Evolutionary conservation across 2,888 invertebrate genomes (phyloP).

Genomic region (Caenorhabditis angaria): DNA sequence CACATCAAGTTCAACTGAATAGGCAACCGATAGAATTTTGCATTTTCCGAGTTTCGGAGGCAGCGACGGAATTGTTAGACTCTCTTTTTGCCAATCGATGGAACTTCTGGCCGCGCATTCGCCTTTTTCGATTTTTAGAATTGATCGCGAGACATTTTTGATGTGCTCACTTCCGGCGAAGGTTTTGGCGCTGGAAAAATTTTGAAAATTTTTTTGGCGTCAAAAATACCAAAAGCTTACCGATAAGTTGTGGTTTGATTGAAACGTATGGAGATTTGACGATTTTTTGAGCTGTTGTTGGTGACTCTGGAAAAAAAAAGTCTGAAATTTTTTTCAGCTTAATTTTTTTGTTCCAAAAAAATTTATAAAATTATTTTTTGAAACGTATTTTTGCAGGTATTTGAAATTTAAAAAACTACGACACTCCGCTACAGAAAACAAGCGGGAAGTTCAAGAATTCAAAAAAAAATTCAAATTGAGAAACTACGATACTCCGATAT

Average conservation of each 20-base stretch:
- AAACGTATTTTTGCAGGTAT: no score
- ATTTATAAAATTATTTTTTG: no score
- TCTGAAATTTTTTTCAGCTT: slow-evolving; percentile 1
- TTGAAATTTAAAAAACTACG: no score
- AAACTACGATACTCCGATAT: no score
- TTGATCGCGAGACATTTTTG: slow-evolving; percentile 57
- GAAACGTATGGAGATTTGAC: slow-evolving; percentile 34
- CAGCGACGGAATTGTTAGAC: slow-evolving; percentile 63
- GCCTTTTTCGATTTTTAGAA: slow-evolving; percentile 49
- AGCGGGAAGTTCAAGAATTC: no score
- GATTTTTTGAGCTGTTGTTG: slow-evolving; percentile 44
- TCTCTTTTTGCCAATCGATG: slow-evolving; percentile 51
- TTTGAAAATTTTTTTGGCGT: background rate
- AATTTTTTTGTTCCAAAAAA: no score
- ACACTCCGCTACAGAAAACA: no score
- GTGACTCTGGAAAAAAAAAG: slow-evolving; percentile 35
- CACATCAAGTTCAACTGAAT: slow-evolving; percentile 68
- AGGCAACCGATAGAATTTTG: slow-evolving; percentile 66
- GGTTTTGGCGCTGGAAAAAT: slow-evolving; percentile 66
- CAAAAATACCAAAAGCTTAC: slow-evolving; percentile 17
- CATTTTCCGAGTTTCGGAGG: slow-evolving; percentile 68
- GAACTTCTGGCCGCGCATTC: slow-evolving; percentile 43
- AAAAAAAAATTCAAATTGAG: background rate
- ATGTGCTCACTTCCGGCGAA: slow-evolving; percentile 70
- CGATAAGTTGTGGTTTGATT: slow-evolving; percentile 50